Evolutionary conservation across 2,888 invertebrate genomes (phyloP).

Genomic region (Apotomis capreana): DNA sequence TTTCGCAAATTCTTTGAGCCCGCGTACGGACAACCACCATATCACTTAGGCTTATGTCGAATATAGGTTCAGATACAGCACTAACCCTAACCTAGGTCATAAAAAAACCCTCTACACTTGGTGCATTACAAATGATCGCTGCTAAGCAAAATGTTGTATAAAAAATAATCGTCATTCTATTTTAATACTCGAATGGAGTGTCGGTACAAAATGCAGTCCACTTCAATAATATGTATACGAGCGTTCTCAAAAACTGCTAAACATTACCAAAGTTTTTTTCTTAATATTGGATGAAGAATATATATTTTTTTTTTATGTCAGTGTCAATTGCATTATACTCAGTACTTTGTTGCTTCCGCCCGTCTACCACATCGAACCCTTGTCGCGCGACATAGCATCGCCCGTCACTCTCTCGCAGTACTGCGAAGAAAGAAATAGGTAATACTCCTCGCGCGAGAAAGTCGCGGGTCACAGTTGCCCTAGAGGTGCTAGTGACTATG

Average conservation of each 20-base stretch:
- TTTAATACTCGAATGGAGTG: slow-evolving; percentile 65
- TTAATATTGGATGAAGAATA: too few species aligned
- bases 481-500: too few species aligned
- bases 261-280: not conserved
- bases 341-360: too few species aligned
- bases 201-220: slow-evolving; percentile 44
- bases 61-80: slow-evolving; percentile 46
- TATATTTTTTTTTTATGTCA: too few species aligned
- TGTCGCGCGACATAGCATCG: too few species aligned
- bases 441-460: too few species aligned
- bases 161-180: slow-evolving; percentile 71
- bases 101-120: slow-evolving; percentile 68
- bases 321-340: too few species aligned
- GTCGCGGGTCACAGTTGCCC: too few species aligned
- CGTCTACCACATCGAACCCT: too few species aligned
- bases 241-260: not conserved
- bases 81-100: slow-evolving; percentile 59
- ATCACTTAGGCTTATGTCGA: not conserved
- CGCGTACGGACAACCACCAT: not conserved
- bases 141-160: slow-evolving; percentile 66
- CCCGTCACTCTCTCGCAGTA: too few species aligned
- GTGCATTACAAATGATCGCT: slow-evolving; percentile 59
- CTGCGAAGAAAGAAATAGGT: too few species aligned
- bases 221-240: slow-evolving; percentile 6
- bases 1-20: too few species aligned